phyloP scores from a whole-genome alignment of 2,113 vertebrate genomes.

The Nycticebus coucang region DNA sequence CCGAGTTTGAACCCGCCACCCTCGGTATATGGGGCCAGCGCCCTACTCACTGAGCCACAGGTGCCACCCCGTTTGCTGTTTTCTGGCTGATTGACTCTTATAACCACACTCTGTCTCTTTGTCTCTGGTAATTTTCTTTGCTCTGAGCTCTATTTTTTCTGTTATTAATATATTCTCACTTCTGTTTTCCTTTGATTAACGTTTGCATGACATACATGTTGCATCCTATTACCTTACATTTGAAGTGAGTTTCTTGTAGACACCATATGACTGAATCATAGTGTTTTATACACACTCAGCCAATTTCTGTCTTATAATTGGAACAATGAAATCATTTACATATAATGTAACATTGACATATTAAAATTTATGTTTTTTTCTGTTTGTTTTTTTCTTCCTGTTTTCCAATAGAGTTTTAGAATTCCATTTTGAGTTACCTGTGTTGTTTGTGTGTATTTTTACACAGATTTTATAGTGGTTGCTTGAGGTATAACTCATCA shows the following conservation, averaged over 20 bases:
- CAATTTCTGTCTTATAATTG: not conserved
- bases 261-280: not conserved
- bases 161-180: not conserved
- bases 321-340: not conserved
- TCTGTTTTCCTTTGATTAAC: not conserved
- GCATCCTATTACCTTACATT: not conserved
- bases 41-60: too few species aligned
- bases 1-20: too few species aligned
- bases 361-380: not conserved
- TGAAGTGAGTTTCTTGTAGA: not conserved
- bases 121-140: not conserved
- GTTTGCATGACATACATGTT: not conserved
- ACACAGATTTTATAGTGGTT: not conserved
- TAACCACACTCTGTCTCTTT: not conserved
- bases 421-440: not conserved
- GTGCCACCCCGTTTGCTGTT: too few species aligned
- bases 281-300: not conserved
- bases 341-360: not conserved
- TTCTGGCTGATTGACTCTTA: not conserved
- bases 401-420: not conserved
- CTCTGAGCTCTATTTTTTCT: not conserved
- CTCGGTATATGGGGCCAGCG: too few species aligned
- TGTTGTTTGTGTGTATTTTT: not conserved
- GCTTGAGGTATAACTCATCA: not conserved
- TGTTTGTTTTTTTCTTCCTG: not conserved